phyloP scores from a whole-genome alignment of 2,113 vertebrate species.

The Cavia porcellus region DNA sequence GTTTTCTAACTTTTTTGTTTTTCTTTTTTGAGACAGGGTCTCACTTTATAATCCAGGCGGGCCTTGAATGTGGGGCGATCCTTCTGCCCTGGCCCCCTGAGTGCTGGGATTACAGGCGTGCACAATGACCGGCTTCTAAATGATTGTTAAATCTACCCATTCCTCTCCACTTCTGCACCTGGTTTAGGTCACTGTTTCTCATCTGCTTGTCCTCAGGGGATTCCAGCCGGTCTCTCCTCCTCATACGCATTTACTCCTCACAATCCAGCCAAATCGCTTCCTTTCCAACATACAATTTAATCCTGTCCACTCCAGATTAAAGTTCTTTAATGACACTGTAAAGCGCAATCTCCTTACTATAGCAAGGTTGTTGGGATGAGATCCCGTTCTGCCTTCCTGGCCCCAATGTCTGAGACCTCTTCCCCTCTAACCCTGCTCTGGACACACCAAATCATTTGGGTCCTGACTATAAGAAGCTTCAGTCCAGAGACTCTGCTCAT shows the following conservation, averaged over 20 bases:
- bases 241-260: slow-evolving; percentile 21
- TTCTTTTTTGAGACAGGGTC: neutral
- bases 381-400: neutral
- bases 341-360: neutral
- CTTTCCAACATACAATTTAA: slow-evolving; percentile 26
- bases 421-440: neutral
- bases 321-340: slow-evolving; percentile 5
- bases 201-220: neutral
- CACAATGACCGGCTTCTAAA: neutral
- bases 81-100: neutral
- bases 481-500: neutral
- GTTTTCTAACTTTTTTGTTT: neutral
- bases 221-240: neutral
- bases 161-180: neutral
- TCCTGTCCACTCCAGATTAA: neutral
- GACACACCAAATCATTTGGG: neutral
- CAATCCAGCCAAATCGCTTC: neutral
- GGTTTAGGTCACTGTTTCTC: neutral
- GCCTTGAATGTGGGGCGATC: neutral
- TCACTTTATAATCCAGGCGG: neutral
- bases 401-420: neutral
- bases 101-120: neutral
- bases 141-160: neutral
- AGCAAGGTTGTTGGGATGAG: neutral
- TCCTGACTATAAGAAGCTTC: neutral